phyloP scores from a whole-genome alignment of 2,888 invertebrate species.

The Clistopyga incitator region DNA sequence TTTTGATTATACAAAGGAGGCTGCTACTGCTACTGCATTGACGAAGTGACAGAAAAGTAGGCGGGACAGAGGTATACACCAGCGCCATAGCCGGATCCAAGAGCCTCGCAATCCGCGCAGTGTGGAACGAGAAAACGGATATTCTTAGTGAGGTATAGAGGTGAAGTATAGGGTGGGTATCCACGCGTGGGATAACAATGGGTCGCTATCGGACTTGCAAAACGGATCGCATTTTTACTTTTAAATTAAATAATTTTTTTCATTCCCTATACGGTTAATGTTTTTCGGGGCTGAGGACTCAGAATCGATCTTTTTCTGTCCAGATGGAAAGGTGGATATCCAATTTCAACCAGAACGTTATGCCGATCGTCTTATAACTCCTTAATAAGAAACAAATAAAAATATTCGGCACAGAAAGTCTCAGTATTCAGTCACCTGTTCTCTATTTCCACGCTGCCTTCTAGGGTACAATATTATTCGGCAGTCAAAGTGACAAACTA shows the following conservation, averaged over 20 bases:
- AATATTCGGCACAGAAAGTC: constrained; percentile 47
- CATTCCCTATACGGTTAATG: constrained; percentile 82
- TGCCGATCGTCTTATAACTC: constrained; percentile 27
- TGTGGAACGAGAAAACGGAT: constrained; percentile 68
- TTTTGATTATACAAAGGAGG: constrained; percentile 83
- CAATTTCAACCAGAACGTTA: constrained; percentile 15
- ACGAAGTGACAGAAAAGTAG: constrained; percentile 70
- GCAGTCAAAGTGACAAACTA: constrained; percentile 56
- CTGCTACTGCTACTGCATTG: constrained; percentile 63
- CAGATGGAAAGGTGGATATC: constrained; percentile 15
- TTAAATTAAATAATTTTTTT: constrained; percentile 83
- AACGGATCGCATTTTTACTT: constrained; percentile 82
- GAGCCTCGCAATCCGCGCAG: constrained; percentile 32
- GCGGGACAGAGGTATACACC: constrained; percentile 40
- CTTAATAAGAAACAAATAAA: constrained; percentile 39
- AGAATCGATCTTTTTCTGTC: constrained; percentile 46
- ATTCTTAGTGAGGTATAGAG: constrained; percentile 78
- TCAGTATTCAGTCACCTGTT: constrained; percentile 49
- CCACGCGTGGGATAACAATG: constrained; percentile 76
- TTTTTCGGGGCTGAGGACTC: constrained; percentile 73
- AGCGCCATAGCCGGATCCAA: constrained; percentile 35
- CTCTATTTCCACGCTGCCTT: background rate
- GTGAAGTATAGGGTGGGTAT: constrained; percentile 17
- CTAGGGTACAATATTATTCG: constrained; percentile 52
- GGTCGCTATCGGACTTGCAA: constrained; percentile 82